Evolutionary conservation across 2,113 vertebrate genomes (phyloP), one percentile per base, ranked within the genome.

Genomic region (Pteropus alecto): DNA sequence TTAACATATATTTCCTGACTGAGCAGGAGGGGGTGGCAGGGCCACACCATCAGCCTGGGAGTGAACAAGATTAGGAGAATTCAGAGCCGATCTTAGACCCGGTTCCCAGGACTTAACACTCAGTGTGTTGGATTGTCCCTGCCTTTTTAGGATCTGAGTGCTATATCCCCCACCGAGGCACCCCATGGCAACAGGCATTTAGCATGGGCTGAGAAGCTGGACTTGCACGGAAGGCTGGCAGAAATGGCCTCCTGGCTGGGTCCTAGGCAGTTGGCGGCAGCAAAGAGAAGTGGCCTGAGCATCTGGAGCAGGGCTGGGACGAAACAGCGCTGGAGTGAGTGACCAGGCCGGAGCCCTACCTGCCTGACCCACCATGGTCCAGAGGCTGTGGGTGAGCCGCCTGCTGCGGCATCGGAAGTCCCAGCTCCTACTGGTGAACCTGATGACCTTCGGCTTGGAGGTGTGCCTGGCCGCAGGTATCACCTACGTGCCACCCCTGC

Each of bases 401-500:
- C 96, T 98, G 91, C 96, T 99, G 74, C 98, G 97, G 93, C 97
- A 95, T 93, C 98, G 97, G 79, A 97, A 96, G 68, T 83, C 87
- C 88, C 99, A 99, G 98, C 98, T 99, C 41, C 92, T 99, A 96
- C 98, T 99, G 97, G 98, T 99, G 94, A 99, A 99, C 94, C 97
- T 98, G 35, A 97, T 99, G 94, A 99, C 99, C 4, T 99, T 99
- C 7, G 99, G 99, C 33, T 96, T 99, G 98, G 99, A 99, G 97
- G 99, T 99, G 87, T 99, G 99, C 81, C 98, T 99, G 98, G 99
- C 99, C 0, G 99, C 99, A 0, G 99, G 99, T 24, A 99, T 99
- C 94, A 99, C 99, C 96, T 99, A 98, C 1, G 99, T 99, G 91
- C 99, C 99, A 0, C 99, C 99, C 0, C 98, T 99, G 96, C 98